Evolutionary conservation across 2,113 vertebrate species (phyloP).

Genomic region (Shinisaurus crocodilurus): DNA sequence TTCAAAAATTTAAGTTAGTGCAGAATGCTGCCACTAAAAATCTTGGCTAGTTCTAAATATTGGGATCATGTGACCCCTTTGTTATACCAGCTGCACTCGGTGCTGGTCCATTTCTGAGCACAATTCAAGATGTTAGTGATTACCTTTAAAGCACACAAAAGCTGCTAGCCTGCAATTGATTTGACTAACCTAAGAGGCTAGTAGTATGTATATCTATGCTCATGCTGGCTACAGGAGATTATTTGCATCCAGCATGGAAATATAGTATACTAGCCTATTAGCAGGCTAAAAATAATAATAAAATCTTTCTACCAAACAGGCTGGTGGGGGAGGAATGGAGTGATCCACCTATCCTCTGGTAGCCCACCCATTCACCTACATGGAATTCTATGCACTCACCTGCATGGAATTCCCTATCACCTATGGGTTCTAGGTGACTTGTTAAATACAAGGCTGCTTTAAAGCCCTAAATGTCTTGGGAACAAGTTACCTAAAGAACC

Average conservation of each 20-base stretch:
- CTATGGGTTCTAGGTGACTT: not conserved
- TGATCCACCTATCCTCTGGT: not conserved
- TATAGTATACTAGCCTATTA: not conserved
- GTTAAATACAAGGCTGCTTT: not conserved
- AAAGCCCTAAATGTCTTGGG: not conserved
- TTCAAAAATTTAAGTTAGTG: too few species aligned
- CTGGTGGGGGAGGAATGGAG: not conserved
- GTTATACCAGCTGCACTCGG: not conserved
- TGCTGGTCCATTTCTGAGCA: not conserved
- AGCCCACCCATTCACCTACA: not conserved
- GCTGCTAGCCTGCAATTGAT: not conserved
- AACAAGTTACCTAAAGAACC: not conserved
- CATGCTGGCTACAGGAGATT: not conserved
- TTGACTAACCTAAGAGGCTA: not conserved
- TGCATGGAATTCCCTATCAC: too few species aligned
- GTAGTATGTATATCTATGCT: not conserved
- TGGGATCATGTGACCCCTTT: too few species aligned
- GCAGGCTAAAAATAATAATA: not conserved
- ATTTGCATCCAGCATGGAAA: not conserved
- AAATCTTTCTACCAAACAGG: not conserved
- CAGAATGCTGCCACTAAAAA: too few species aligned
- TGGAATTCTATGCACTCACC: not conserved
- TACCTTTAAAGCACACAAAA: not conserved
- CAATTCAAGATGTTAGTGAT: not conserved
- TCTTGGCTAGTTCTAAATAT: too few species aligned